These are phyloP conservation scores for Apeltes quadracus DNA, from an alignment of 2,113 vertebrate genomes.

Conservation along the genomic window DNA sequence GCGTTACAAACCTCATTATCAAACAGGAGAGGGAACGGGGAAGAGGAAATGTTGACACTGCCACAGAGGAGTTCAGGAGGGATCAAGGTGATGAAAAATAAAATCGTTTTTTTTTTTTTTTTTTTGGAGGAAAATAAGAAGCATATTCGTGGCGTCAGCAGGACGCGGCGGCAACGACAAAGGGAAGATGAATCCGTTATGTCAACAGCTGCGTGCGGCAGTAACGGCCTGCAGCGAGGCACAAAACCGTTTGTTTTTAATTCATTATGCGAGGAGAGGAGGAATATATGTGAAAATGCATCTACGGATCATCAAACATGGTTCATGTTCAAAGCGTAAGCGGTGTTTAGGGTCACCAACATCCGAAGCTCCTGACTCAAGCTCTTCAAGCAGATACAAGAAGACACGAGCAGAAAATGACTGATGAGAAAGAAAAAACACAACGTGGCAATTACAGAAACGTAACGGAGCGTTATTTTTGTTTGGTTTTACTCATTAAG, in stretches of 20 bases:
- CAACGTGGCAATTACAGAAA: neutral
- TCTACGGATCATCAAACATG: neutral
- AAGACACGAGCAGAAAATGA: neutral
- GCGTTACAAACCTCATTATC: conserved; percentile 58
- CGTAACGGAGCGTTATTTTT: neutral
- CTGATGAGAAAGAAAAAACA: neutral
- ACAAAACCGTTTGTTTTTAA: neutral
- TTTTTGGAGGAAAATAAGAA: conserved; percentile 39
- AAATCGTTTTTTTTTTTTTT: too few relatives aligned
- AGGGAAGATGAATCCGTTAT: neutral
- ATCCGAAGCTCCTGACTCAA: neutral
- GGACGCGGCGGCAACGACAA: conserved; percentile 5
- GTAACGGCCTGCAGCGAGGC: neutral
- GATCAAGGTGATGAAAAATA: conserved; percentile 48
- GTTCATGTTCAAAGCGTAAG: neutral
- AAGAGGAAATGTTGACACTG: conserved; percentile 49
- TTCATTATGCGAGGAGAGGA: neutral
- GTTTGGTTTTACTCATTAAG: conserved; percentile 8
- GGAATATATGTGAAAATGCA: neutral
- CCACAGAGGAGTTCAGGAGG: conserved; percentile 11
- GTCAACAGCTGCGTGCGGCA: neutral
- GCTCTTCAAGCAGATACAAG: neutral
- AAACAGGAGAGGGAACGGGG: conserved; percentile 46
- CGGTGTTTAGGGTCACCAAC: neutral
- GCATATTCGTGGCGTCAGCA: conserved; percentile 41